Conservation (phyloP, 2,113 vertebrate species). For the Hydropotes inermis region DNA sequence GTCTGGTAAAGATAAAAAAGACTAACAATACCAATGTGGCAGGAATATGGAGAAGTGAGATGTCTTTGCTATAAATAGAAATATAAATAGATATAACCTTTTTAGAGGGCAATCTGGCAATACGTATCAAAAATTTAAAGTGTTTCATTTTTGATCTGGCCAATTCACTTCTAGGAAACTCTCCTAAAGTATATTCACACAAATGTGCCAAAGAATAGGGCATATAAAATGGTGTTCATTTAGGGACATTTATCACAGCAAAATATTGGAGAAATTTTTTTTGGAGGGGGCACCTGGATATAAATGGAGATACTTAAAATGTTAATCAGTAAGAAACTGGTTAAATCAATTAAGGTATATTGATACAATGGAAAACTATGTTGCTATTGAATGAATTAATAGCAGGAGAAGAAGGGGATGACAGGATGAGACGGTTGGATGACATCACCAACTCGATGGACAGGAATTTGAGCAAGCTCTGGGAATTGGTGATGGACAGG, state of each 20-base stretch:
- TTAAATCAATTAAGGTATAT: slow-evolving; percentile 3
- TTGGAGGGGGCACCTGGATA: background rate
- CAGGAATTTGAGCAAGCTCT: background rate
- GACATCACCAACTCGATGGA: background rate
- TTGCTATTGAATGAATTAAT: background rate
- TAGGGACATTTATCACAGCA: background rate
- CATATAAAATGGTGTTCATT: background rate
- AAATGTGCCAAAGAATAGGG: background rate
- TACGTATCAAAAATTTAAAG: background rate
- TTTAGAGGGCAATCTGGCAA: background rate
- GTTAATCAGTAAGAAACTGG: background rate
- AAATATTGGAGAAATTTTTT: background rate
- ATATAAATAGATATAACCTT: background rate
- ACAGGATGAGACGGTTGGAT: background rate
- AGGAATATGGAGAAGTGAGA: background rate
- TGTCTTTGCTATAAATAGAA: background rate
- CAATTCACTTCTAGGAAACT: slow-evolving; percentile 1
- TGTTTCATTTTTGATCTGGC: background rate
- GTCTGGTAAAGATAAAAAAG: background rate
- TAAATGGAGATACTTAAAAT: background rate
- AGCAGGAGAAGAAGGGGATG: background rate
- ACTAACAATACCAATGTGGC: background rate
- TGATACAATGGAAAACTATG: background rate
- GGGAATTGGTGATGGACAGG: background rate
- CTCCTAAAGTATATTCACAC: background rate